phyloP scores from a whole-genome alignment of 2,888 invertebrate species.

The Dryocosmus kuriphilus region DNA sequence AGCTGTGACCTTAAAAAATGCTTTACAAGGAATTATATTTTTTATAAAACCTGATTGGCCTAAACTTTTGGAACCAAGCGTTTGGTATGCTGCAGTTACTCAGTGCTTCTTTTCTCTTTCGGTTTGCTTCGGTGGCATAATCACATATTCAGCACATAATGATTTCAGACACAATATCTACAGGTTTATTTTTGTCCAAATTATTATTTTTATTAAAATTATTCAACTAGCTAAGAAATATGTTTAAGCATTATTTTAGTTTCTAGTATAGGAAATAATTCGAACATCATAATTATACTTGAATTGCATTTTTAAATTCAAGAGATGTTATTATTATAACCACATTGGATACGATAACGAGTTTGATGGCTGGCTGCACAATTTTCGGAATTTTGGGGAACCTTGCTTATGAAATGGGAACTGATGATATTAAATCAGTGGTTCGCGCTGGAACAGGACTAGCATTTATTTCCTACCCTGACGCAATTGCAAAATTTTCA shows the following conservation, averaged over 20 bases:
- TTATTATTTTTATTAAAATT: background rate
- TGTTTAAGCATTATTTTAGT: background rate
- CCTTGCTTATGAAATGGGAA: constrained; percentile 83
- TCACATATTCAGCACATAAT: constrained; percentile 83
- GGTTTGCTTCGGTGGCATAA: constrained; percentile 82
- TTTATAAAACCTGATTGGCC: constrained; percentile 84
- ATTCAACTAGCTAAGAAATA: background rate
- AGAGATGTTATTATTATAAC: constrained; percentile 89
- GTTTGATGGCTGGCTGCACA: constrained; percentile 88
- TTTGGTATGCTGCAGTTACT: constrained; percentile 83
- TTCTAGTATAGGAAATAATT: background rate
- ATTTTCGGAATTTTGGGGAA: constrained; percentile 92
- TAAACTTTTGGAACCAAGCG: constrained; percentile 81
- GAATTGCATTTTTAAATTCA: constrained; percentile 23
- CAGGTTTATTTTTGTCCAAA: constrained; percentile 72
- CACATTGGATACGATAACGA: constrained; percentile 90
- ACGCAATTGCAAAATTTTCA: constrained; percentile 88
- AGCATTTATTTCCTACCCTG: constrained; percentile 92
- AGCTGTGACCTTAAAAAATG: constrained; percentile 82
- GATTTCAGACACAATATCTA: constrained; percentile 82
- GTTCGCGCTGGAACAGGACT: constrained; percentile 88
- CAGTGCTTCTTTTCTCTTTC: constrained; percentile 83
- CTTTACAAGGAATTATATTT: constrained; percentile 82
- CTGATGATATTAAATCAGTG: constrained; percentile 82
- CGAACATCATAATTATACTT: background rate